Evolutionary conservation across 2,888 invertebrate genomes (phyloP), one percentile per base, ranked within the genome.

Genomic region (Stenurella melanura): DNA sequence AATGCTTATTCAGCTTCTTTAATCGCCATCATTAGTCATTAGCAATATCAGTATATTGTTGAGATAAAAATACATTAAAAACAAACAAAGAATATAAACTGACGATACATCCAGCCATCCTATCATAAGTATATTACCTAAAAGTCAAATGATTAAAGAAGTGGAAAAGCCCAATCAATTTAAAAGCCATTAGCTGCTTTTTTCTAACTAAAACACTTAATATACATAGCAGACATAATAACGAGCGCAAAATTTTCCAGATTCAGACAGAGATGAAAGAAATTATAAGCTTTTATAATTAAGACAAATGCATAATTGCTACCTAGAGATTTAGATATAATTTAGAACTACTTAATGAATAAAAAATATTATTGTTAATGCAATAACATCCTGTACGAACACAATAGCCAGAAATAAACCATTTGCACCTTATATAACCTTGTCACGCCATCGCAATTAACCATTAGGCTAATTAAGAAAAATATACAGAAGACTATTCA

Each of bases 361-460:
- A 64, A 64, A 38, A 64, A 64, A 19, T 42, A 64, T 64, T 18
- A 42, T 42, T 64, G 64, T 64, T 64, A 64, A 2, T 19, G 18
- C 42, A 42, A 50, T 50, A 50, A 50, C 64, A 64, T 64, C 64
- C 64, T 64, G 38, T 21, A 26, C 1, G 21, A 3, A 64, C 7
- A 64, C 42, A 64, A 64, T 64, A 30, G n/a, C 21, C 12, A 26
- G 21, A 30, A 21, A 42, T 12, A 42, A 64, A 42, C 64, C 12
- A 38, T 64, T 64, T 64, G 64, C 64, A 64, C 64, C 18, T 64
- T 64, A 64, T 19, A 19, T 64, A 64, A 64, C 64, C 42, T 64
- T 64, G 64, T 64, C 64, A 64, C 42, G 64, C 18, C 18, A 42
- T 19, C 3, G 12, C 18, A 12, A 64, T 64, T 64, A 42, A 12